Evolutionary conservation across 1,140 invertebrate species (phyloP), one percentile per base, ranked within the genome.

Genomic region (Zelostemma sp.): DNA sequence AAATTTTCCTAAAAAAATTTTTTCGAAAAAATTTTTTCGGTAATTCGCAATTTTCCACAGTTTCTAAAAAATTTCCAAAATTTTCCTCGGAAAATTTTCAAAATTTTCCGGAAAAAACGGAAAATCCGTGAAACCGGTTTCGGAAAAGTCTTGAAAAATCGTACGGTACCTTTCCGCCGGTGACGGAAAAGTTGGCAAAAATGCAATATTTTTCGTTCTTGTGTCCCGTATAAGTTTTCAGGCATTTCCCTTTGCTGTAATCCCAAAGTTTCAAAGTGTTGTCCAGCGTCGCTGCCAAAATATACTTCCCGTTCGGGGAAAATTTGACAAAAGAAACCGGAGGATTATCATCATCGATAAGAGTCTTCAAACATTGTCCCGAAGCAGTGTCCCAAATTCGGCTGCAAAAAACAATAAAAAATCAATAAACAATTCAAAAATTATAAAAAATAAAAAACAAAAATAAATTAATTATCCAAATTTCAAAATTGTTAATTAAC

Each of bases 261-360:
- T 99, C 98, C 98, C 98, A 99, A 41, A 99, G 85, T 87, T 99
- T 99, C 1, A 99, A 88, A 6, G 96, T 98, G 82, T 99, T 99
- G 84, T 99, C 98, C 55, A 99, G 85, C 0, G 98, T 99, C 12
- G 98, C 97, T 4, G 98, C 96, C 49, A 99, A 86, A 62, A 99
- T 99, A 78, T 99, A 99, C 87, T 99, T 99, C 68, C 98, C 98
- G 86, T 99, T 99, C 0, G 98, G 98, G 38, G 98, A 99, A 86
- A 99, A 99, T 85, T 99, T 99, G 0, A 99, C 98, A 89, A 99
- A 99, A 6, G 98, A 99, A 14, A 99, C 98, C 9, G 98, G 98
- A 9, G 97, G 97, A 87, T 99, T 99, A 78, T 99, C 97, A 78
- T 99, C 97, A 83, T 98, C 95, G 87, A 95, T 94, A 11, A 98